A percentile compares a stretch with the other conserved stretches of the same genome.
Conservation (phyloP, 1,140 invertebrate species). For the Glossosoma conforme region DNA sequence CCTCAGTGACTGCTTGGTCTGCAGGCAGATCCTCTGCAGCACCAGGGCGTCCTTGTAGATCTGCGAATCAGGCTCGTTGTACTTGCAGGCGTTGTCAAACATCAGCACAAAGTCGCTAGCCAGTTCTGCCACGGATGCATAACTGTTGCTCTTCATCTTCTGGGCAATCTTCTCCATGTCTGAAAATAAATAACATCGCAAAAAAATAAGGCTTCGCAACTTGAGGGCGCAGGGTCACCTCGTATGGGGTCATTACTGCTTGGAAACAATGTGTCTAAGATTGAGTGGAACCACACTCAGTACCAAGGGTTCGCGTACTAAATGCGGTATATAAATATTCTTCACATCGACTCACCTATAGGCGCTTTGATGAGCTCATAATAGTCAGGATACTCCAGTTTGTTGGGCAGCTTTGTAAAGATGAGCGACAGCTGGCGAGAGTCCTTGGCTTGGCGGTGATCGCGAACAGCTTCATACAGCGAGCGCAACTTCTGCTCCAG, state of each 20-base stretch:
- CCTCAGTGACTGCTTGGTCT: conserved; percentile 84
- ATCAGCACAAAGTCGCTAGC: conserved; percentile 92
- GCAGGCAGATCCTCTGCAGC: conserved; percentile 84
- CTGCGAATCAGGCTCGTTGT: conserved; percentile 98
- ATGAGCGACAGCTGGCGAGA: conserved; percentile 79
- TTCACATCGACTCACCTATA: too few relatives aligned
- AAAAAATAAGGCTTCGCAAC: too few relatives aligned
- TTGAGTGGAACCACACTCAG: too few relatives aligned
- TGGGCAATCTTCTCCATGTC: conserved; percentile 94
- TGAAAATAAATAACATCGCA: too few relatives aligned
- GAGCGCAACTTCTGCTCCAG: conserved; percentile 75
- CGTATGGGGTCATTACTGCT: too few relatives aligned
- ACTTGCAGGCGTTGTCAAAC: conserved; percentile 99
- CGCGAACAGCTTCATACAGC: conserved; percentile 85
- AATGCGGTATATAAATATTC: too few relatives aligned
- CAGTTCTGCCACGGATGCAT: conserved; percentile 85
- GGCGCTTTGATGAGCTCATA: conserved; percentile 97
- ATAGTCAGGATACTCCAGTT: conserved; percentile 94
- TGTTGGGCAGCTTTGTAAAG: conserved; percentile 92
- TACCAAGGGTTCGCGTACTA: too few relatives aligned
- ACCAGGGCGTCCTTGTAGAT: conserved; percentile 98
- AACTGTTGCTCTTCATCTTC: conserved; percentile 73
- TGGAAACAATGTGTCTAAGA: too few relatives aligned
- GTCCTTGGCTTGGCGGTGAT: conserved; percentile 84
- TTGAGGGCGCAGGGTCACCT: too few relatives aligned